A percentile compares a stretch with the other conserved stretches of the same genome.
Conservation (phyloP, 1,140 invertebrate genomes). For the Ooceraea biroi region DNA sequence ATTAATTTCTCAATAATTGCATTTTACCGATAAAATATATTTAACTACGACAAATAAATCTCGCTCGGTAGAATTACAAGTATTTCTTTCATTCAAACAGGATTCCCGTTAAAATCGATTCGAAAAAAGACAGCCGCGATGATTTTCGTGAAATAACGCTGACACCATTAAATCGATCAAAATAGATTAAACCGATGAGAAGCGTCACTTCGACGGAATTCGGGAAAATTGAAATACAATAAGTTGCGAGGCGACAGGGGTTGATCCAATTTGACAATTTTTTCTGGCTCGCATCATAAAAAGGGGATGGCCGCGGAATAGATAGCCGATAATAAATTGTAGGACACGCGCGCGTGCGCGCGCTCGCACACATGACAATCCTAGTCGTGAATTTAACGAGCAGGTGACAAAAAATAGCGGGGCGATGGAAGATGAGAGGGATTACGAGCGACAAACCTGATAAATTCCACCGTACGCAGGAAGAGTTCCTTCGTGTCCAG, state of each 20-base stretch:
- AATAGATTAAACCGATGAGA: background rate
- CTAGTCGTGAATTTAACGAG: conserved; percentile 12
- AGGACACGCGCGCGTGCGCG: background rate
- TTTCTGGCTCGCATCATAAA: background rate
- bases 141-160: conserved; percentile 26
- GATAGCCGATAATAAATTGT: conserved; percentile 52
- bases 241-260: background rate
- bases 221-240: conserved; percentile 40
- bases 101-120: background rate
- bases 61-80: background rate
- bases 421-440: background rate
- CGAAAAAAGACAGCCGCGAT: background rate
- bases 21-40: background rate
- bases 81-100: background rate
- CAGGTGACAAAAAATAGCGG: conserved; percentile 4
- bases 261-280: conserved; percentile 35
- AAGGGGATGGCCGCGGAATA: conserved; percentile 1
- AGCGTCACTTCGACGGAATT: background rate
- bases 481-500: conserved; percentile 98
- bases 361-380: no score
- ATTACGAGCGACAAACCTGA: conserved; percentile 84
- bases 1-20: background rate
- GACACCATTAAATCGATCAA: background rate
- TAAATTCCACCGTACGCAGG: conserved; percentile 96
- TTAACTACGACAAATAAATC: conserved; percentile 23